Evolutionary conservation across 2,113 vertebrate genomes (phyloP), one percentile per base, ranked within the genome.

Genomic region (Hystrix brachyura): DNA sequence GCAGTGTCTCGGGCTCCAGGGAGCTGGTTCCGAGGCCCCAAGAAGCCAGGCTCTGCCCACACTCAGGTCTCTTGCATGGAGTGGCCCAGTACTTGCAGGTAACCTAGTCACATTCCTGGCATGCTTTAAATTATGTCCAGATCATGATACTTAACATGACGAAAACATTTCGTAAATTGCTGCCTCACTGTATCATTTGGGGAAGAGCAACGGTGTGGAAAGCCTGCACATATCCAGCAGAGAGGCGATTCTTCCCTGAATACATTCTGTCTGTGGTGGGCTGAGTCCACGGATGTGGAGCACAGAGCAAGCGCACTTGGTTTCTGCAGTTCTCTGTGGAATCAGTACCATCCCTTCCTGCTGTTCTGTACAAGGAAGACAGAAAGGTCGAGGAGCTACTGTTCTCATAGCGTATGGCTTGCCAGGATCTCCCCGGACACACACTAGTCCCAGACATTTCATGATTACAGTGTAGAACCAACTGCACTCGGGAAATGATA

Each of bases 31-130:
- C 82, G 46, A 43, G 67, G 29, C 5, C n/a, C 48, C 38, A 14
- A 27, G 82, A 10, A 7, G 23, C 34, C 27, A 11, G 43, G 43
- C 29, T 19, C 29, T 32, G 57, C 34, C 17, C 34, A 43, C 14
- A 59, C 25, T 65, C 27, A 23, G 3, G 46, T 38, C 64, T 64
- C 34, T 27, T 5, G 4, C 3, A 21, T 53, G 60, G 53, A 29
- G 32, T 13, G 59, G n/a, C 14, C 3, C 9, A 19, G 23, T 51
- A 15, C 4, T 10, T 13, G 6, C 51, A 19, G 21, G 51, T 21
- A n/a, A 2, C 5, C 1, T 7, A 55, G 19, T 3, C 0, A 15
- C 55, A 21, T 5, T 4, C 46, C 34, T 34, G 4, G 13, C 51
- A 14, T 5, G n/a, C 23, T 15, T 29, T 1, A 6, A 55, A 29